These are phyloP conservation scores for Drosophila athabasca DNA, from an alignment of 1,140 invertebrate genomes.

Conservation along the genomic window DNA sequence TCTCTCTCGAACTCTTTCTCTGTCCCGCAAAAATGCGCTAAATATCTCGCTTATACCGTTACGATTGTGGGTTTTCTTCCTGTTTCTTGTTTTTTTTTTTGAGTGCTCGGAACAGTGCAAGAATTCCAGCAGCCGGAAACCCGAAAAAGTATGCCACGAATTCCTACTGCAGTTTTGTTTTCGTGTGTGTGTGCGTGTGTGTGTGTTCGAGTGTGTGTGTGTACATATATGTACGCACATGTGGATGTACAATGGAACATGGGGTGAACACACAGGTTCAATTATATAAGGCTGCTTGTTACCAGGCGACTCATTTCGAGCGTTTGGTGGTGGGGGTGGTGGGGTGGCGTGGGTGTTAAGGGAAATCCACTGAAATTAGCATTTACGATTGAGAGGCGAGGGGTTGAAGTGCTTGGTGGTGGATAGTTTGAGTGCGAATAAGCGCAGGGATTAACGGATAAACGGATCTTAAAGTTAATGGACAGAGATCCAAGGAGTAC, in stretches of 20 bases:
- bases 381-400: background rate
- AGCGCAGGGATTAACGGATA: too few species aligned
- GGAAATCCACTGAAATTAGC: background rate
- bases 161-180: conserved; percentile 32
- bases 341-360: too few species aligned
- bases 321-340: too few species aligned
- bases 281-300: conserved; percentile 53
- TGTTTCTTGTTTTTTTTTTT: too few species aligned
- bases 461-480: too few species aligned
- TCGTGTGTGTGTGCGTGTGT: conserved; percentile 37
- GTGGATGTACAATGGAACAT: background rate
- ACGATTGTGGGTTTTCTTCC: too few species aligned
- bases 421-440: too few species aligned
- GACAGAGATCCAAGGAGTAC: too few species aligned
- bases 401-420: too few species aligned
- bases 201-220: conserved; percentile 7
- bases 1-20: too few species aligned
- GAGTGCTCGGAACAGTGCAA: conserved; percentile 1
- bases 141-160: conserved; percentile 58
- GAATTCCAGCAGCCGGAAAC: conserved; percentile 9
- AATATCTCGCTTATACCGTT: too few species aligned
- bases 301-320: conserved; percentile 17
- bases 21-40: too few species aligned
- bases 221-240: conserved; percentile 4
- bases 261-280: conserved; percentile 32